phyloP scores from a whole-genome alignment of 2,888 invertebrate species.

The Neocrepidodera transversa region DNA sequence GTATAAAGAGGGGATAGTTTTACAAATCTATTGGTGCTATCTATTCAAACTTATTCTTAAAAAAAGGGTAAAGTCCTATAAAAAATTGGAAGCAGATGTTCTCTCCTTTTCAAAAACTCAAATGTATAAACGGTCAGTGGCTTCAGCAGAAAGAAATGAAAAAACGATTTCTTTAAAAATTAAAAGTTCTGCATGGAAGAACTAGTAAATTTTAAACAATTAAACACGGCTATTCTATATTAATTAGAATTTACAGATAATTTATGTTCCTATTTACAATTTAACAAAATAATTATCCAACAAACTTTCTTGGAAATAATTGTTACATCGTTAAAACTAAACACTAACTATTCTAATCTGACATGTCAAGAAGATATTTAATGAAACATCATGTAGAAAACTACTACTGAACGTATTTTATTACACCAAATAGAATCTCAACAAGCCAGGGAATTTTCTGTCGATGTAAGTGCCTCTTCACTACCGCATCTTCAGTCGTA shows the following conservation, averaged over 20 bases:
- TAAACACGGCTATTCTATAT: too few relatives aligned
- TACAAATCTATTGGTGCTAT: constrained; percentile 27
- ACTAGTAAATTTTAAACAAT: too few relatives aligned
- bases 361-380: constrained; percentile 16
- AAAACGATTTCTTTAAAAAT: background rate
- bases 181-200: too few relatives aligned
- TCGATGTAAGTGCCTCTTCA: constrained; percentile 20
- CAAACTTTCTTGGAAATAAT: background rate
- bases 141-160: background rate
- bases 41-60: constrained; percentile 22
- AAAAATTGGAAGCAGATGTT: constrained; percentile 25
- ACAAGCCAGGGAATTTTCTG: constrained; percentile 22
- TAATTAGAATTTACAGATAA: background rate
- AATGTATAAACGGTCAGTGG: constrained; percentile 9
- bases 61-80: constrained; percentile 22
- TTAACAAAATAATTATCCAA: background rate
- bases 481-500: constrained; percentile 19
- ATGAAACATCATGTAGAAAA: constrained; percentile 10
- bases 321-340: background rate
- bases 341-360: background rate
- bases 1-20: constrained; percentile 6
- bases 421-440: constrained; percentile 14
- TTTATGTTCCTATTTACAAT: background rate
- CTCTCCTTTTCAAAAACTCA: constrained; percentile 17
- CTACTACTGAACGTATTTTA: constrained; percentile 12